Percentiles rank a stretch among this genome's conserved stretches.
Evolutionary conservation across 2,888 invertebrate genomes (phyloP).

Genomic region (Microlaimidae sp.): DNA sequence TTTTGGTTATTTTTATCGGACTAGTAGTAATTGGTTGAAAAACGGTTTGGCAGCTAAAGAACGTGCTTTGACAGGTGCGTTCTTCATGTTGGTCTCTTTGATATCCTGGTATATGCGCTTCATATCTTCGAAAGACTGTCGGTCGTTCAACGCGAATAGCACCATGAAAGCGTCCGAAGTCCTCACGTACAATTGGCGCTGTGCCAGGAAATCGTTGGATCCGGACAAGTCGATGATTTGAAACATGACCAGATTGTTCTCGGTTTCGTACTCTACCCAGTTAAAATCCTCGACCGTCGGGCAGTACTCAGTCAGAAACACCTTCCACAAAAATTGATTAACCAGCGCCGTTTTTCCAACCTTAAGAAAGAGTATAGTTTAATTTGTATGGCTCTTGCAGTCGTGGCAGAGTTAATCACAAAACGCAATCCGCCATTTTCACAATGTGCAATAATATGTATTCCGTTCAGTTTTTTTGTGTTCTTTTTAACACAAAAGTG

Average conservation of each 20-base stretch:
- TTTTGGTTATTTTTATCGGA: no score
- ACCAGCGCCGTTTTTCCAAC: constrained; percentile 32
- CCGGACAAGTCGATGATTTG: constrained; percentile 31
- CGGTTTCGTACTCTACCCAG: constrained; percentile 32
- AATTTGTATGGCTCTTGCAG: no score
- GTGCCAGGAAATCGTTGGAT: constrained; percentile 30
- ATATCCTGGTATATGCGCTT: constrained; percentile 23
- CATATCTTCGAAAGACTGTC: constrained; percentile 24
- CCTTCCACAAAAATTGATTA: constrained; percentile 29
- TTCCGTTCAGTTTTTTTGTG: no score
- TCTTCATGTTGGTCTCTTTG: constrained; percentile 17
- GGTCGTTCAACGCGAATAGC: constrained; percentile 25
- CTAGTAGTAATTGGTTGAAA: no score
- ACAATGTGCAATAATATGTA: no score
- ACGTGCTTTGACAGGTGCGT: constrained; percentile 15
- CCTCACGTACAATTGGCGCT: constrained; percentile 29
- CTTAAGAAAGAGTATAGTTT: no score
- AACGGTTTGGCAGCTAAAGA: no score
- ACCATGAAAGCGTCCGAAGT: constrained; percentile 30
- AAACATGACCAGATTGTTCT: constrained; percentile 17
- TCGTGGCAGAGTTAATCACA: no score
- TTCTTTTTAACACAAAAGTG: no score
- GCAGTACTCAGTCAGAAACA: constrained; percentile 25
- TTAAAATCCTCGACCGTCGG: constrained; percentile 34
- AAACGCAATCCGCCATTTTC: no score